Conservation (phyloP, 2,797 vertebrate genomes). For the Dallia pectoralis region DNA sequence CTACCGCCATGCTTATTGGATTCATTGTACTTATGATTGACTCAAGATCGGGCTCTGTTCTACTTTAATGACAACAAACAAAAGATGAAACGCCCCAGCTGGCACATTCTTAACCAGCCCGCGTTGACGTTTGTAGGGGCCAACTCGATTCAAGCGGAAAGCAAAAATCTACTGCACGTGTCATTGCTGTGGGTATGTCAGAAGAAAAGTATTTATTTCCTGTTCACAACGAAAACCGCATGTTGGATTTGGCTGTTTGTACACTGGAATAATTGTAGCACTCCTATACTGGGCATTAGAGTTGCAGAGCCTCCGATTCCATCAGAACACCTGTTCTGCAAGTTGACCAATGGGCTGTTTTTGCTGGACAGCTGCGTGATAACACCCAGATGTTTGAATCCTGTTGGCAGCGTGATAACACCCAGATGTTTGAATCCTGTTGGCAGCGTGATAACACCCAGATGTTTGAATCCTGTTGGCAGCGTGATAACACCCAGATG, state of each 20-base stretch:
- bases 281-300: not conserved
- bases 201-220: constrained; percentile 27
- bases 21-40: constrained; percentile 85
- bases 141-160: constrained; percentile 41
- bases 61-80: constrained; percentile 52
- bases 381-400: too few relatives aligned
- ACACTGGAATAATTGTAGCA: not conserved
- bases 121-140: constrained; percentile 55
- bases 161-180: constrained; percentile 16
- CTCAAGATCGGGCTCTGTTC: constrained; percentile 66
- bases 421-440: too few relatives aligned
- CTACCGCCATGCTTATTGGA: constrained; percentile 74
- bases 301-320: not conserved
- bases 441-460: too few relatives aligned
- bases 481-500: too few relatives aligned
- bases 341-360: too few relatives aligned
- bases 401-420: too few relatives aligned
- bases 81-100: constrained; percentile 59
- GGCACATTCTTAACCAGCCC: constrained; percentile 66
- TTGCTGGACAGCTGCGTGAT: too few relatives aligned
- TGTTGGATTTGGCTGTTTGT: not conserved
- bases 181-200: constrained; percentile 36
- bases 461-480: too few relatives aligned
- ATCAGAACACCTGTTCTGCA: not conserved
- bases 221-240: constrained; percentile 15